phyloP scores from a whole-genome alignment of 2,113 vertebrate genomes.

The Ailurus styani region DNA sequence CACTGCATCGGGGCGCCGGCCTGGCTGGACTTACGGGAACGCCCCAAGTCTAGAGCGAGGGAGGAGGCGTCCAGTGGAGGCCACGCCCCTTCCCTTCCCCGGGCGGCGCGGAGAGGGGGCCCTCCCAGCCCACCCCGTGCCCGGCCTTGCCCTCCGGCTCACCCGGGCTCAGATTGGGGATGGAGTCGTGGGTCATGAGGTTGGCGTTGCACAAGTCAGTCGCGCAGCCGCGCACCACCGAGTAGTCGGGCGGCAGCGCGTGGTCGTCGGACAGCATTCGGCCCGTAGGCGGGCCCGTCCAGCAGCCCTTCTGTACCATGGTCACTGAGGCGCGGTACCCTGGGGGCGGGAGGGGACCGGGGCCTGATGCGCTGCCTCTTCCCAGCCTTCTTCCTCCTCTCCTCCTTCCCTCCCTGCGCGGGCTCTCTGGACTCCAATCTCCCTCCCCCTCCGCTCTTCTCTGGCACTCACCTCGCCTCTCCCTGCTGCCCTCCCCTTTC shows the following conservation, averaged over 20 bases:
- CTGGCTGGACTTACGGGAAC: rapidly evolving
- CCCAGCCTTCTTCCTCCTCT: background rate
- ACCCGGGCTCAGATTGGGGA: conserved; percentile 58
- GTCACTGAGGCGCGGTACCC: conserved; percentile 49
- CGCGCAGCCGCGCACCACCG: conserved; percentile 50
- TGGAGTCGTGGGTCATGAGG: conserved; percentile 38
- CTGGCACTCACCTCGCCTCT: background rate
- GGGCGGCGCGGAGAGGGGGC: too few species aligned
- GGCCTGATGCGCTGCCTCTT: rapidly evolving
- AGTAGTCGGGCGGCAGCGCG: conserved; percentile 63
- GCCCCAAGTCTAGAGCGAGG: rapidly evolving
- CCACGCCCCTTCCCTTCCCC: background rate
- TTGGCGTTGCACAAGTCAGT: conserved; percentile 39
- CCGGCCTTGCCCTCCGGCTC: background rate
- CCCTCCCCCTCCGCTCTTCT: background rate
- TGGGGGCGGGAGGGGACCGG: background rate
- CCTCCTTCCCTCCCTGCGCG: rapidly evolving
- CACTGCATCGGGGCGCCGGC: rapidly evolving
- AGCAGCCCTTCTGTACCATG: conserved; percentile 68
- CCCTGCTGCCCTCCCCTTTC: background rate
- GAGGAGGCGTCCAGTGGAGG: background rate
- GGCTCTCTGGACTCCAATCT: background rate
- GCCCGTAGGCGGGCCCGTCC: conserved; percentile 20
- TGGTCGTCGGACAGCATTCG: background rate
- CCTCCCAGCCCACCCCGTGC: rapidly evolving